phyloP scores from a whole-genome alignment of 1,140 invertebrate genomes.

The Epicauta chinensis region DNA sequence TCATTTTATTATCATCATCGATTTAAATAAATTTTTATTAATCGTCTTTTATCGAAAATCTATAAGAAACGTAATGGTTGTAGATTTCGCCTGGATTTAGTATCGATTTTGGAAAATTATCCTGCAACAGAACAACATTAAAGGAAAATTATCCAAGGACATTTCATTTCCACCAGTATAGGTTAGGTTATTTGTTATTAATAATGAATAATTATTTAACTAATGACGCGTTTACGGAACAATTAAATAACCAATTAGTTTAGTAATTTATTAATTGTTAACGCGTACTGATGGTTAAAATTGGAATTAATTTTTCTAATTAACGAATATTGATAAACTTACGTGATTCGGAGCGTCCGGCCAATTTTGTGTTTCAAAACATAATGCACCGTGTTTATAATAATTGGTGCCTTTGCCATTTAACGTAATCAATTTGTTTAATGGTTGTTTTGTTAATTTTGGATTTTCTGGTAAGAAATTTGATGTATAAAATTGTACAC shows the following conservation, averaged over 20 bases:
- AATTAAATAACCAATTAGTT: too few relatives aligned
- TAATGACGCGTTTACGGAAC: too few relatives aligned
- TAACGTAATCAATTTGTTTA: slow-evolving; percentile 12
- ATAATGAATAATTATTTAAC: too few relatives aligned
- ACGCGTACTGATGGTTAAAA: too few relatives aligned
- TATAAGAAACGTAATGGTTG: slow-evolving; percentile 31
- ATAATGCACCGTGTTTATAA: slow-evolving; percentile 74
- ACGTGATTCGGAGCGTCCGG: slow-evolving; percentile 82
- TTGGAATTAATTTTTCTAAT: too few relatives aligned
- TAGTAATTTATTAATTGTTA: too few relatives aligned
- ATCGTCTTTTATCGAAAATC: slow-evolving; percentile 25
- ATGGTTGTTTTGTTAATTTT: slow-evolving; percentile 22
- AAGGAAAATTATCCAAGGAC: slow-evolving; percentile 3
- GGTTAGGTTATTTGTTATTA: too few relatives aligned
- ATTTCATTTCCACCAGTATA: not conserved
- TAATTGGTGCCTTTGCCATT: slow-evolving; percentile 68
- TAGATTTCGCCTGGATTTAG: slow-evolving; percentile 69
- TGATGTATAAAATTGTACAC: slow-evolving; percentile 84
- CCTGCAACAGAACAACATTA: slow-evolving; percentile 41
- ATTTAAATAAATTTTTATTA: not conserved
- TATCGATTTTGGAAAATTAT: slow-evolving; percentile 66
- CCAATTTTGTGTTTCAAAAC: slow-evolving; percentile 88
- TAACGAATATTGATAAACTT: slow-evolving; percentile 10
- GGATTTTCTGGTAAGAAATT: slow-evolving; percentile 63
- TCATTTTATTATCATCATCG: too few relatives aligned